Evolutionary conservation across 2,888 invertebrate genomes (phyloP), one percentile per base, ranked within the genome.

Genomic region (Trachelus iudaicus): DNA sequence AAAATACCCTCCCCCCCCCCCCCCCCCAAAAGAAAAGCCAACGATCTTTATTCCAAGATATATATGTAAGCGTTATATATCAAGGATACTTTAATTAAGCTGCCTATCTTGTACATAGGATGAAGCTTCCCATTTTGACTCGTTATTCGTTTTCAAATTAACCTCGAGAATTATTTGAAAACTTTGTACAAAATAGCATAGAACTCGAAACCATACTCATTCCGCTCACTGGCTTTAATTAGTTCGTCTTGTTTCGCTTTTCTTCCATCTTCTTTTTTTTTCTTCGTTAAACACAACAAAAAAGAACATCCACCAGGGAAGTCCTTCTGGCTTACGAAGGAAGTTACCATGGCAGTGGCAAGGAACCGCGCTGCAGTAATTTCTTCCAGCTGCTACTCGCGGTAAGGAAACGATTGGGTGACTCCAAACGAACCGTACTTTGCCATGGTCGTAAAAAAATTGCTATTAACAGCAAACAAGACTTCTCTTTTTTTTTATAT

Each of bases 1-100:
- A 56, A 56, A 6, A 23, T 56, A 23, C 0, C 0, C 13, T 13
- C 4, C 37, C 6, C 12, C 1, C 0, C 9, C 0, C 0, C 13
- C 13, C 4, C 37, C 6, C 12, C 1, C 0, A 11, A 40, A 15
- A 4, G 15, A 15, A 56, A 23, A 9, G 1, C 6, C 6, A 56
- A 56, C 6, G 23, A 56, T 23, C 2, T 23, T 56, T 56, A 23
- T 23, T 23, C 56, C 23, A 56, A 23, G 9, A 56, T 2, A 56
- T 56, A 23, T 56, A 23, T 23, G 15, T 6, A 23, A 40, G 40
- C 4, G 6, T 40, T 40, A 40, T 40, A 40, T 40, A 40, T 40
- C 23, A 40, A 56, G 56, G 23, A 56, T 56, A 23, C 56, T 56
- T 56, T 56, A 23, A 56, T 56, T 23, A 56, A 56, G 56, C 23